These are phyloP conservation scores for Rhabditoides inermis DNA, from an alignment of 2,888 invertebrate genomes.

Conservation along the genomic window DNA sequence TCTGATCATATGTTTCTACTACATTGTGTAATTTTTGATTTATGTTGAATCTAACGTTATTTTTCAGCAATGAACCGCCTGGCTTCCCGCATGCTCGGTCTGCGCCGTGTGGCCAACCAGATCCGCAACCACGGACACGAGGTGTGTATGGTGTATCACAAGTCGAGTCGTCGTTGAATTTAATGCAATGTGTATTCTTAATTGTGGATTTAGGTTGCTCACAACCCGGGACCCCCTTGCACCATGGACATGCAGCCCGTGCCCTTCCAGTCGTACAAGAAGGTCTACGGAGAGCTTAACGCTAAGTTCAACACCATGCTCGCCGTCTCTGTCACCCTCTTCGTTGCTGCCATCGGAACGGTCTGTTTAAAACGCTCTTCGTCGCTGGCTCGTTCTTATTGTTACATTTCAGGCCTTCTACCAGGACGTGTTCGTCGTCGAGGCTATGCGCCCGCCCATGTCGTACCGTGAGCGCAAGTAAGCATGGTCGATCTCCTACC, in stretches of 20 bases:
- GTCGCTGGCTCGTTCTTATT: constrained; percentile 13
- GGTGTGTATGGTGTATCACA: too few relatives aligned
- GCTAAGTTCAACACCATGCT: constrained; percentile 41
- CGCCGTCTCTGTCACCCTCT: constrained; percentile 17
- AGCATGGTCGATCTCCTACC: too few relatives aligned
- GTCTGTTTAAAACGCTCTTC: constrained; percentile 6
- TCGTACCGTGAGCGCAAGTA: constrained; percentile 35
- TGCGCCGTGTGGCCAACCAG: too few relatives aligned
- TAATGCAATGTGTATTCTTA: too few relatives aligned
- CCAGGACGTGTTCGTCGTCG: constrained; percentile 29
- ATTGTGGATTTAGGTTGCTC: constrained; percentile 20
- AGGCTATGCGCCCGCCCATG: constrained; percentile 30
- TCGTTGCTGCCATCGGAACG: constrained; percentile 12
- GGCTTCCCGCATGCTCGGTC: too few relatives aligned
- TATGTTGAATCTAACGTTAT: too few relatives aligned
- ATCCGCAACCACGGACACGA: too few relatives aligned
- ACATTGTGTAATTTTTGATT: too few relatives aligned
- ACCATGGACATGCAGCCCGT: constrained; percentile 38
- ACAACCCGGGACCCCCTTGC: constrained; percentile 37
- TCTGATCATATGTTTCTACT: too few relatives aligned
- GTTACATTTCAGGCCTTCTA: constrained; percentile 17
- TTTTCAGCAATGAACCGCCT: too few relatives aligned
- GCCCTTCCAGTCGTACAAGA: constrained; percentile 37
- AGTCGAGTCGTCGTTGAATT: too few relatives aligned
- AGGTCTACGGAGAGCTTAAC: constrained; percentile 41